Evolutionary conservation across 2,888 invertebrate genomes (phyloP).

Genomic region (Melieria picta): DNA sequence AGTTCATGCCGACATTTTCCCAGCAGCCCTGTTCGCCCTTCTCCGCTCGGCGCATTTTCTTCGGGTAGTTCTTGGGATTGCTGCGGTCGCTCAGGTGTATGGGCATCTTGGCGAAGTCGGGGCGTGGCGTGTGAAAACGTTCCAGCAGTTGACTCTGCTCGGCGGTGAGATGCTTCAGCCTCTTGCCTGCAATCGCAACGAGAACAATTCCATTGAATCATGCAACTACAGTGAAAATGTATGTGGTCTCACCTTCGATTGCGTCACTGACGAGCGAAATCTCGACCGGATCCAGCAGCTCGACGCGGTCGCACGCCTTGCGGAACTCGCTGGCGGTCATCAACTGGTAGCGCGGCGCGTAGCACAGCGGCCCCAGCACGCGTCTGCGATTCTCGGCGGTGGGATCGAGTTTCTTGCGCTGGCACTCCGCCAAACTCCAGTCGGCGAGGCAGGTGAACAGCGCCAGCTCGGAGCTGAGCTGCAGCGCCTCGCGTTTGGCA

Average conservation of each 20-base stretch:
- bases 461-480: constrained; percentile 62
- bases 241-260: constrained; percentile 54
- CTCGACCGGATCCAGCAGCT: constrained; percentile 61
- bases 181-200: constrained; percentile 52
- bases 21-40: constrained; percentile 63
- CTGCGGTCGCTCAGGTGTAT: constrained; percentile 65
- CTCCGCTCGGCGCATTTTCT: constrained; percentile 63
- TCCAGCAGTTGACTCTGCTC: constrained; percentile 63
- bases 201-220: neutral
- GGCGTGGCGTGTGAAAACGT: constrained; percentile 62
- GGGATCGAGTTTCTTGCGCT: constrained; percentile 60
- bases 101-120: constrained; percentile 64
- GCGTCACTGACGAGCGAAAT: constrained; percentile 59
- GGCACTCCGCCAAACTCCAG: constrained; percentile 65
- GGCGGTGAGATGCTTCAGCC: constrained; percentile 60
- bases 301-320: constrained; percentile 62
- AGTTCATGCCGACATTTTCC: constrained; percentile 63
- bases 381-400: constrained; percentile 63
- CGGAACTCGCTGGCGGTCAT: constrained; percentile 60
- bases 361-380: constrained; percentile 64
- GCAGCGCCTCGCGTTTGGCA: constrained; percentile 62
- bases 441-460: constrained; percentile 64
- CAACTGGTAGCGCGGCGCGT: constrained; percentile 61
- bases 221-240: neutral
- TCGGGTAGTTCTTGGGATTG: constrained; percentile 64